Base-by-base conservation (phyloP, 2,888 invertebrate species). In the Sphinx pinastri region DNA sequence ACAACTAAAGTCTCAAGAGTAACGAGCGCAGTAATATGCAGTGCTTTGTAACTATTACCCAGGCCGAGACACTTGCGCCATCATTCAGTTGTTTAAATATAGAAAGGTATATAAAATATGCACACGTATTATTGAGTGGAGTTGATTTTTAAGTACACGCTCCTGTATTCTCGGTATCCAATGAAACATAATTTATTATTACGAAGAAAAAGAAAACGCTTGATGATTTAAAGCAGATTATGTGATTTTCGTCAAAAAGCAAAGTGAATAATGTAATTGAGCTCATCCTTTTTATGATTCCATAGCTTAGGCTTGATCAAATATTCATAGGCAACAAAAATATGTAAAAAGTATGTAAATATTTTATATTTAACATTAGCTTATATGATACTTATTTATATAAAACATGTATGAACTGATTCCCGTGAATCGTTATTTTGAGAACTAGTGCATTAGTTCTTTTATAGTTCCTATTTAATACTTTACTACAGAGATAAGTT, bases 161-260 rank as follows among this genome's bases (percentile, higher is more conserved):
- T 47, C n/a, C 19, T 63, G 49, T 47, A 45, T 60, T 60, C 60
- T 68, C 12, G 19, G 55, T 45, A 68, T 38, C 55, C 47, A 8
- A 55, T 68, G 55, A 57, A 68, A 68, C 19, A 68, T 68, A n/a
- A 57, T 47, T 57, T 57, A 57, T 68, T 68, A 68, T 68, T 57
- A 68, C 57, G 57, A 55, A 47, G 19, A 68, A 68, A 57, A 47
- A 55, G 19, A 55, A 68, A 68, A 57, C 45, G 68, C 74, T 77
- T 73, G 78, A 76, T 74, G 74, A 80, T 82, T 83, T 79, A 79
- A 78, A 78, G 77, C 76, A 81, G 75, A 79, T 84, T 83, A 86
- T 73, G 75, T 82, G 84, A 85, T 87, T 85, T 84, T 70, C 77
- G 79, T 80, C 83, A 84, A 85, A 86, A 87, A 84, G 80, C 77